Evolutionary conservation across 2,888 invertebrate species (phyloP).

Genomic region (Epiblema foenella): DNA sequence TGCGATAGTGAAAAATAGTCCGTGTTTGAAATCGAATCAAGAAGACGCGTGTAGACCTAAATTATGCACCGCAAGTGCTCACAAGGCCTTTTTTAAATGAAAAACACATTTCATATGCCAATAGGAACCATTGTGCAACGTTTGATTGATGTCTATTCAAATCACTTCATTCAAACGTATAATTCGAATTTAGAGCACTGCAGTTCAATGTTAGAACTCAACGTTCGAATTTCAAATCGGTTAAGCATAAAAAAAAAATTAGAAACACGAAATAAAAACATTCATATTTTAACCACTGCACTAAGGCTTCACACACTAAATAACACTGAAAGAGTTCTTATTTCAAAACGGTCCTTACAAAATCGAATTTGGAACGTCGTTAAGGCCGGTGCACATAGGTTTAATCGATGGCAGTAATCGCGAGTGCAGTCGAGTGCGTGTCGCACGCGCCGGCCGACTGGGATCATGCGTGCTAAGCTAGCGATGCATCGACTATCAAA

Average conservation of each 20-base stretch:
- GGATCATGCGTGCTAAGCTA: conserved; percentile 70
- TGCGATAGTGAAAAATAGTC: conserved; percentile 77
- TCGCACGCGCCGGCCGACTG: conserved; percentile 77
- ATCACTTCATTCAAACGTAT: conserved; percentile 15
- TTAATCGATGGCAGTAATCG: conserved; percentile 51
- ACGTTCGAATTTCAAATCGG: neutral
- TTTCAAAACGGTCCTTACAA: neutral
- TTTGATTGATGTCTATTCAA: conserved; percentile 41
- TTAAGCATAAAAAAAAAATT: neutral
- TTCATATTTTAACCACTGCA: neutral
- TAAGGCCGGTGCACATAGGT: conserved; percentile 56
- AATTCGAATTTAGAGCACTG: neutral
- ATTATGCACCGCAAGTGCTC: conserved; percentile 69
- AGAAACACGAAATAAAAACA: neutral
- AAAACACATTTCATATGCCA: conserved; percentile 44
- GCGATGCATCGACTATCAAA: conserved; percentile 80
- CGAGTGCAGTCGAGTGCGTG: conserved; percentile 65
- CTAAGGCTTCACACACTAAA: neutral
- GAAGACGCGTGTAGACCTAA: conserved; percentile 58
- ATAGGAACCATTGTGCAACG: conserved; percentile 37
- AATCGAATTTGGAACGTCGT: conserved; percentile 44
- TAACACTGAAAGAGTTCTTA: neutral
- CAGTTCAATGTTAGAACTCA: neutral
- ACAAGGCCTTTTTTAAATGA: conserved; percentile 65
- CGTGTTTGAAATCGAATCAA: conserved; percentile 68